A percentile compares a stretch with the other conserved stretches of the same genome.
These are phyloP conservation scores for Camelus bactrianus DNA, from an alignment of 2,113 vertebrate species.

Conservation along the genomic window DNA sequence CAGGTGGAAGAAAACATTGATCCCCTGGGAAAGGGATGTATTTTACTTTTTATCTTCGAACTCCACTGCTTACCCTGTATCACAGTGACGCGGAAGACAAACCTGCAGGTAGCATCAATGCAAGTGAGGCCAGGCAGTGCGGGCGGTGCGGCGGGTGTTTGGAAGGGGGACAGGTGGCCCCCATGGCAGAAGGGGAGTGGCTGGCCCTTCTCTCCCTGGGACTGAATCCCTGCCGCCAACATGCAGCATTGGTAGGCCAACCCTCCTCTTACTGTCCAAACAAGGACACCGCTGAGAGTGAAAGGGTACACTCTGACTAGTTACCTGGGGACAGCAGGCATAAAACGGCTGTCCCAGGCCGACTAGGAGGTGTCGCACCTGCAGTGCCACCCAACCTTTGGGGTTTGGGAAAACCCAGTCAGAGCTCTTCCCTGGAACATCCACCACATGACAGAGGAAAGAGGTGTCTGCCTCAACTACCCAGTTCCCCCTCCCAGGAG, in stretches of 20 bases:
- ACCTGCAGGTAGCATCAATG: too few relatives aligned
- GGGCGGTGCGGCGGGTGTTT: neutral
- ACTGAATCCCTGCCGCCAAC: neutral
- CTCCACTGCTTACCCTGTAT: neutral
- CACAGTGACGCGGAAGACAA: accelerated
- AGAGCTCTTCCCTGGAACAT: neutral
- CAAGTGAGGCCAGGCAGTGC: neutral
- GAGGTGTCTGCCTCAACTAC: too few relatives aligned
- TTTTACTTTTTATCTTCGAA: neutral
- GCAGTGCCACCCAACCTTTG: neutral
- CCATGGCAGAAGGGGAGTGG: neutral
- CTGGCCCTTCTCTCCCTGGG: neutral
- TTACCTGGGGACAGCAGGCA: neutral
- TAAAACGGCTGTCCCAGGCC: neutral
- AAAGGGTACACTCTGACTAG: neutral
- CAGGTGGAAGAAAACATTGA: neutral
- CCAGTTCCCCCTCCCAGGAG: neutral
- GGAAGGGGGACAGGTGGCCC: neutral
- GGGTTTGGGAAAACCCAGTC: neutral
- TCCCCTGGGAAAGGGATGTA: neutral
- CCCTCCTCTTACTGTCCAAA: neutral
- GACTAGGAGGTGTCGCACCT: neutral
- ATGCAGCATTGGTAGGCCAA: neutral
- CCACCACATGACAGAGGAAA: neutral
- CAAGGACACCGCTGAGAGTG: neutral